Evolutionary conservation across 2,113 vertebrate genomes (phyloP).

Genomic region (Platycercus adscitus): DNA sequence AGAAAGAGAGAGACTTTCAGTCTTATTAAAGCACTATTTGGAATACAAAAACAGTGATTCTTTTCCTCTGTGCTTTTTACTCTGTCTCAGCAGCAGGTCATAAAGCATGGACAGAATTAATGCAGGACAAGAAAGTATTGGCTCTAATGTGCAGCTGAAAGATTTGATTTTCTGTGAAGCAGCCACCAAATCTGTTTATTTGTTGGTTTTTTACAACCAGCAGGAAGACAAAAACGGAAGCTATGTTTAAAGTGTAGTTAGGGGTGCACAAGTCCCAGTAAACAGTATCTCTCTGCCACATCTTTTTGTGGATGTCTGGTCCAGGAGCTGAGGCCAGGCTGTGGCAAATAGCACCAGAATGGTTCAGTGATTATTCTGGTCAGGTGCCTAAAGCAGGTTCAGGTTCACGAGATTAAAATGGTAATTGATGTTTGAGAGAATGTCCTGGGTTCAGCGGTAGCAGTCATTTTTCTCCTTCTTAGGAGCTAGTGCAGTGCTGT

Average conservation of each 20-base stretch:
- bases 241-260: background rate
- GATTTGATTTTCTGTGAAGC: background rate
- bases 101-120: background rate
- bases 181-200: background rate
- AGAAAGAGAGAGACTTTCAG: constrained; percentile 47
- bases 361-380: background rate
- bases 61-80: constrained; percentile 18
- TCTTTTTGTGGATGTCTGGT: background rate
- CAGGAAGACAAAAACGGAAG: background rate
- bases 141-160: background rate
- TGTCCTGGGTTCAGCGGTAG: too few relatives aligned
- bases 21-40: constrained; percentile 52
- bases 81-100: background rate
- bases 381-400: background rate
- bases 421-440: constrained; percentile 6
- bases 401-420: background rate
- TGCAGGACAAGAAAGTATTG: background rate
- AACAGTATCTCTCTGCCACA: background rate
- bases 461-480: too few relatives aligned
- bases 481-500: too few relatives aligned
- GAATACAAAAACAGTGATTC: constrained; percentile 14
- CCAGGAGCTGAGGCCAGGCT: background rate
- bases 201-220: background rate
- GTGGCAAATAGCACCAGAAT: background rate
- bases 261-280: background rate